Base-by-base conservation (phyloP, 2,797 vertebrate species). In the Taenioides sp. region DNA sequence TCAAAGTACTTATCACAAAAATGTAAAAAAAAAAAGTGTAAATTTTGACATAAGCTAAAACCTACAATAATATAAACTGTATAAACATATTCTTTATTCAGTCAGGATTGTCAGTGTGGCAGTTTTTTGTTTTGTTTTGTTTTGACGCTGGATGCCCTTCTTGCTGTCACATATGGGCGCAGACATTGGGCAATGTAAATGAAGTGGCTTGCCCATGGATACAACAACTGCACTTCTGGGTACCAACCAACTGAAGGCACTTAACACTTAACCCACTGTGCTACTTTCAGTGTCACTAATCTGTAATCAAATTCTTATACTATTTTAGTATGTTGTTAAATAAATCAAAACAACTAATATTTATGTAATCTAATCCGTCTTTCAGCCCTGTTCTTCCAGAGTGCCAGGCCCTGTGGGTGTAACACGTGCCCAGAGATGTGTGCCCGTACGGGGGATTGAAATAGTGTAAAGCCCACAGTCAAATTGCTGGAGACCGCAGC, bases 381-480 rank as follows among this genome's bases (percentile, higher is more conserved):
- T 31, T 69, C 54, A 69, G n/a, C 22, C 64, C 34, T 70, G 70
- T 66, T 67, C 62, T 47, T 79, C 61, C 73, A 60, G 34, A 28
- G 37, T 54, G 43, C 34, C 61, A 54, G 27, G 34, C 28, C 57
- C 50, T 0, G 57, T 27, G 50, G 16, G 37, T 47, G 50, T 52
- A 37, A 55, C 20, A 1, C 76, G 63, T 74, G 69, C 16, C 49
- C n/a, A 43, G 25, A 74, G 61, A 72, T 73, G 78, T 82, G 74
- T 76, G 69, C 50, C 65, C 70, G 58, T 74, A 80, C 58, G 75
- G 80, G 78, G 78, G 75, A 72, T 81, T 81, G 83, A 89, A 90
- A 89, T 89, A 90, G 84, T 67, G 27, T 76, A 59, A 85, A 90
- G 77, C 84, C 89, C 87, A 78, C 84, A 89, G 82, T 72, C 83